Percentiles rank a stretch among this genome's conserved stretches.
phyloP scores from a whole-genome alignment of 2,888 invertebrate genomes.

The Dascillus cervinus region DNA sequence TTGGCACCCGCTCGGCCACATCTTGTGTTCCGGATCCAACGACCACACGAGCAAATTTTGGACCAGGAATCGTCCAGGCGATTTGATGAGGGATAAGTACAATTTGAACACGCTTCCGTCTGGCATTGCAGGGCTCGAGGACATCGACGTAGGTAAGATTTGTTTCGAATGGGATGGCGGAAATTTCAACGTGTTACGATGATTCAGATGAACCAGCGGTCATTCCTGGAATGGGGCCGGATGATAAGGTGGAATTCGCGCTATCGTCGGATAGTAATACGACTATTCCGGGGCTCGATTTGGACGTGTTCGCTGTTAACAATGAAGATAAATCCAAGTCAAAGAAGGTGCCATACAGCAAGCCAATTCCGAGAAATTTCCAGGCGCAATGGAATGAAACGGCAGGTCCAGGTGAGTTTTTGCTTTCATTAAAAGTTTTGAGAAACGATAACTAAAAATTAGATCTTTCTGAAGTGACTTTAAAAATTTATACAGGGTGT shows the following conservation, averaged over 20 bases:
- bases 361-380: constrained; percentile 93
- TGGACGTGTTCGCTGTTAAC: constrained; percentile 54
- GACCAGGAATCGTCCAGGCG: constrained; percentile 98
- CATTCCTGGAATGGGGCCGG: constrained; percentile 98
- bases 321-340: constrained; percentile 64
- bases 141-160: constrained; percentile 56
- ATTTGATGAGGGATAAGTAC: constrained; percentile 96
- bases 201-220: constrained; percentile 66
- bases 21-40: constrained; percentile 98
- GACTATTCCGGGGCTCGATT: constrained; percentile 80
- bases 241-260: constrained; percentile 79
- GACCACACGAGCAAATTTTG: constrained; percentile 99
- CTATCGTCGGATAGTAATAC: constrained; percentile 70
- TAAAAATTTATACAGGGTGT: no score
- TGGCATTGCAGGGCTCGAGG: constrained; percentile 65
- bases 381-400: constrained; percentile 95
- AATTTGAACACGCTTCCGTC: constrained; percentile 88
- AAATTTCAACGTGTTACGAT: no score
- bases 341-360: constrained; percentile 87
- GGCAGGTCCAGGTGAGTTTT: constrained; percentile 44
- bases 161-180: no score
- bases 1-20: constrained; percentile 99
- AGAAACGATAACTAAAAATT: no score
- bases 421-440: no score
- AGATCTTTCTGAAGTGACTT: no score